A percentile compares a stretch with the other conserved stretches of the same genome.
Evolutionary conservation across 2,113 vertebrate species (phyloP).

Genomic region (Spheniscus mendiculus): DNA sequence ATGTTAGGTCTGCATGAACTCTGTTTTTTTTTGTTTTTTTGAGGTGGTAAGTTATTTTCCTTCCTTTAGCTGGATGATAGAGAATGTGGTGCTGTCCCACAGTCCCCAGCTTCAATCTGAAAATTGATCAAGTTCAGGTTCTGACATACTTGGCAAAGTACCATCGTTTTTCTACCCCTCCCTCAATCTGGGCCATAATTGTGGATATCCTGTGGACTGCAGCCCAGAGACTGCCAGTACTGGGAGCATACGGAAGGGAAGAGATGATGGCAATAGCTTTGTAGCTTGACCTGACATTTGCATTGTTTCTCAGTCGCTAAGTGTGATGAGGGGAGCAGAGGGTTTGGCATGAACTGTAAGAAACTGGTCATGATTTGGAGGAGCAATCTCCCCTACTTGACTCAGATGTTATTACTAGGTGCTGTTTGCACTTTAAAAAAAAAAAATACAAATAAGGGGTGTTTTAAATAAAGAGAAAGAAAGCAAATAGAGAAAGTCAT

Average conservation of each 20-base stretch:
- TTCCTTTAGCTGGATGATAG: background rate
- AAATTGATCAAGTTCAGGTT: constrained; percentile 65
- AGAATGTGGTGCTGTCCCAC: background rate
- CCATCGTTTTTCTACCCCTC: constrained; percentile 54
- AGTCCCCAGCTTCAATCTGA: constrained; percentile 43
- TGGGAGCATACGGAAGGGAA: constrained; percentile 58
- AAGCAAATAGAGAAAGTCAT: background rate
- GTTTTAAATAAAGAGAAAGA: constrained; percentile 1
- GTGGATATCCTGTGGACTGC: constrained; percentile 68
- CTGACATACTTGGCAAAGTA: constrained; percentile 61
- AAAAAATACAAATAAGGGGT: background rate
- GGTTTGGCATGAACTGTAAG: background rate
- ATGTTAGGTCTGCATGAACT: background rate
- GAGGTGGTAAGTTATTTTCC: background rate
- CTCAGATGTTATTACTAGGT: background rate
- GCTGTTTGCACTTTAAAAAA: background rate
- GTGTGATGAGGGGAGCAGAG: constrained; percentile 8
- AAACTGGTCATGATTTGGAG: background rate
- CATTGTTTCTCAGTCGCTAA: background rate
- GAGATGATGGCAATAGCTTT: constrained; percentile 52
- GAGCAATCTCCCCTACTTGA: background rate
- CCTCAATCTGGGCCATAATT: constrained; percentile 67
- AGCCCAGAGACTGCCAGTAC: constrained; percentile 68
- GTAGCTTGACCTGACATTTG: constrained; percentile 57
- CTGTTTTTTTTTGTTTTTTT: background rate